Evolutionary conservation across 1,140 invertebrate species (phyloP).

Genomic region (Medauroidea extradentata): DNA sequence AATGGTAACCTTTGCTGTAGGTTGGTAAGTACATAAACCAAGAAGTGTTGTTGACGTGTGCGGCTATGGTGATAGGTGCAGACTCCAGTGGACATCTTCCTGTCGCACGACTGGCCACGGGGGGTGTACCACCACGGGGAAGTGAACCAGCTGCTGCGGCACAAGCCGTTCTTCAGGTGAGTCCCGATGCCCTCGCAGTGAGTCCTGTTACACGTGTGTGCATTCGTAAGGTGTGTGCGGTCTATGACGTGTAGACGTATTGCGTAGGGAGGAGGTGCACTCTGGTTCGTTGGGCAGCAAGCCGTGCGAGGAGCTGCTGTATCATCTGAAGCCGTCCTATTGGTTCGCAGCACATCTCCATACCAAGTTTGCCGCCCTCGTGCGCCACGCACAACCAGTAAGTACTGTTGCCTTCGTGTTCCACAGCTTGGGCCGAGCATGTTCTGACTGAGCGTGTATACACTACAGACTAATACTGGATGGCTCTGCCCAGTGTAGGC

Average conservation of each 20-base stretch:
- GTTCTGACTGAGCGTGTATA: too few relatives aligned
- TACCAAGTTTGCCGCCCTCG: conserved; percentile 87
- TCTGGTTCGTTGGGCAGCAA: conserved; percentile 77
- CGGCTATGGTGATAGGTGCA: too few relatives aligned
- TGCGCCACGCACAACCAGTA: conserved; percentile 43
- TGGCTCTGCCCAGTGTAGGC: too few relatives aligned
- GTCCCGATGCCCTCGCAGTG: conserved; percentile 32
- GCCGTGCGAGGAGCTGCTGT: conserved; percentile 74
- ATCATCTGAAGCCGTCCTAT: conserved; percentile 74
- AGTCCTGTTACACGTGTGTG: too few relatives aligned
- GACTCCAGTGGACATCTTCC: conserved; percentile 74
- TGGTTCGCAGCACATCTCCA: conserved; percentile 99
- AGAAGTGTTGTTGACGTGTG: too few relatives aligned
- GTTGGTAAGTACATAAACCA: too few relatives aligned
- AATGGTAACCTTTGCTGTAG: too few relatives aligned
- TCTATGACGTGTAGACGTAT: neutral
- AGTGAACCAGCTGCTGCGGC: conserved; percentile 63
- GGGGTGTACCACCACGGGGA: conserved; percentile 87
- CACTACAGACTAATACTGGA: too few relatives aligned
- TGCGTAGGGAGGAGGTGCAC: conserved; percentile 70
- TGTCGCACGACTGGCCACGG: conserved; percentile 97
- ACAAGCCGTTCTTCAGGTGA: conserved; percentile 81
- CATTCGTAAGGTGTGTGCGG: too few relatives aligned
- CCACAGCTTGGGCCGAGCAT: too few relatives aligned
- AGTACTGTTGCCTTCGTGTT: too few relatives aligned